Percentiles rank a stretch among this genome's conserved stretches.
Conservation (phyloP, 2,113 vertebrate species). For the Harpagus bidentatus region DNA sequence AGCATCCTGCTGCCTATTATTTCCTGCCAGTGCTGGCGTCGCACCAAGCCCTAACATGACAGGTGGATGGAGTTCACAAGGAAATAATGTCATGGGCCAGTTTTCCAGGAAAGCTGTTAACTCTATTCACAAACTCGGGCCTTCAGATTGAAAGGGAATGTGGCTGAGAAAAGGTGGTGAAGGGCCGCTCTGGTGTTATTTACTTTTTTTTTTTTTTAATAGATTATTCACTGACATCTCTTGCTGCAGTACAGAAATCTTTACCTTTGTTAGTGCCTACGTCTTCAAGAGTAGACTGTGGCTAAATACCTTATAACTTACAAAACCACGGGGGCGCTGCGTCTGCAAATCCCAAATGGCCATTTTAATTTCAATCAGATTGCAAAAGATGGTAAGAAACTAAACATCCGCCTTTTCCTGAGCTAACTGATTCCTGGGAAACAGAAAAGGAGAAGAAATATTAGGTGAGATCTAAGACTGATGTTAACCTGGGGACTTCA, state of each 20-base stretch:
- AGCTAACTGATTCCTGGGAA: not conserved
- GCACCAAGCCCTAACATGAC: slow-evolving; percentile 77
- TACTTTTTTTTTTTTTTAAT: not conserved
- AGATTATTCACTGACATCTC: not conserved
- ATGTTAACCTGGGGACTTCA: not conserved
- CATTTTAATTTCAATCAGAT: not conserved
- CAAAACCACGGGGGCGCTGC: not conserved
- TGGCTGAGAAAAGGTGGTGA: not conserved
- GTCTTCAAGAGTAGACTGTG: not conserved
- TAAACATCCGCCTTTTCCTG: not conserved
- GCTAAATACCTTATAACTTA: not conserved
- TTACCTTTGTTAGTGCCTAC: not conserved
- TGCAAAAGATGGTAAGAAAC: not conserved
- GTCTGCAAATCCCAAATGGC: not conserved
- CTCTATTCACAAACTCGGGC: slow-evolving; percentile 60
- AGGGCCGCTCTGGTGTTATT: not conserved
- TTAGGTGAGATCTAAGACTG: not conserved
- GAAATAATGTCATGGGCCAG: slow-evolving; percentile 77
- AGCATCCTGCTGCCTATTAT: slow-evolving; percentile 86
- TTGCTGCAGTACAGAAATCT: not conserved
- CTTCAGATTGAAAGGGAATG: slow-evolving; percentile 53
- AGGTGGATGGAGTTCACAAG: slow-evolving; percentile 85
- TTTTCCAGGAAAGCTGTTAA: slow-evolving; percentile 82
- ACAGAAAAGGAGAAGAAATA: not conserved
- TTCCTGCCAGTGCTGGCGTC: slow-evolving; percentile 80